A percentile compares a stretch with the other conserved stretches of the same genome.
phyloP scores from a whole-genome alignment of 1,140 invertebrate species.

The Latrodectus geometricus region DNA sequence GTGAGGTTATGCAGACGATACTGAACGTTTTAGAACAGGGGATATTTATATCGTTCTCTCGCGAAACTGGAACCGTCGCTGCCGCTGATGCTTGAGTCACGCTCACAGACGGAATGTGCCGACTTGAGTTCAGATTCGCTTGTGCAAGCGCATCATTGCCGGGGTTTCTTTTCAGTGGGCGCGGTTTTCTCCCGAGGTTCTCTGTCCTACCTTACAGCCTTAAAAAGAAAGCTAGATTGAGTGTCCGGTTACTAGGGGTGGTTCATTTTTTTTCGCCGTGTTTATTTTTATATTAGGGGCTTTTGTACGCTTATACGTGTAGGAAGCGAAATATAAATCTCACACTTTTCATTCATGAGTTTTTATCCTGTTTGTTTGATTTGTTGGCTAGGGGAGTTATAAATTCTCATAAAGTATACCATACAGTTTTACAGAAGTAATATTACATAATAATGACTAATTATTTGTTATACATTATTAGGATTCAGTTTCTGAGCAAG shows the following conservation, averaged over 20 bases:
- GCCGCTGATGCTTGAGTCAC: conserved; percentile 35
- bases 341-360: too few relatives aligned
- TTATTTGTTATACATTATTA: too few relatives aligned
- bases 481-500: too few relatives aligned
- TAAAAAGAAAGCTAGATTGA: conserved; percentile 38
- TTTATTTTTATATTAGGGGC: neutral
- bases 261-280: neutral
- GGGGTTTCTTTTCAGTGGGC: neutral
- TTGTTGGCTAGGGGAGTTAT: too few relatives aligned
- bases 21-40: conserved; percentile 7
- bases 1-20: conserved; percentile 23
- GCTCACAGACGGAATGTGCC: conserved; percentile 40
- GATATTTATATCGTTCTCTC: conserved; percentile 47
- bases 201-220: conserved; percentile 26
- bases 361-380: too few relatives aligned
- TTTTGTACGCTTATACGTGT: neutral
- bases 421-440: too few relatives aligned
- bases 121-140: neutral
- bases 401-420: too few relatives aligned
- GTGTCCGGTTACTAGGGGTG: conserved; percentile 34
- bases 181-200: conserved; percentile 18
- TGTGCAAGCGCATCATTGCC: neutral
- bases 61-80: conserved; percentile 24
- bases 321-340: too few relatives aligned
- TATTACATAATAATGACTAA: too few relatives aligned